A percentile compares a stretch with the other conserved stretches of the same genome.
phyloP scores from a whole-genome alignment of 2,797 vertebrate species.

The Pipistrellus pipistrellus region DNA sequence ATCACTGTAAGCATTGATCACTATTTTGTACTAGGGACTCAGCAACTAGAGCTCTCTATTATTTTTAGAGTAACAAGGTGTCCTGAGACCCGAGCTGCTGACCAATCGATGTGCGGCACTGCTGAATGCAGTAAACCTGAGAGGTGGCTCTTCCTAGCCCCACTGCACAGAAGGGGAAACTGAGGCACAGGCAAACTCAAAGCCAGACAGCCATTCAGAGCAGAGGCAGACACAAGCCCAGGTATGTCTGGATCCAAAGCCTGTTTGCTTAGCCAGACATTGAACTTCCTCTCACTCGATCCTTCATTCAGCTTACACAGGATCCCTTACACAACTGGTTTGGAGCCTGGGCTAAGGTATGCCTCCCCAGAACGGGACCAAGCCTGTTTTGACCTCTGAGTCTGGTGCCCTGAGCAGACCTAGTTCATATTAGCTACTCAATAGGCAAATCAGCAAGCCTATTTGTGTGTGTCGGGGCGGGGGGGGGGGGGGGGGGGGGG shows the following conservation, averaged over 20 bases:
- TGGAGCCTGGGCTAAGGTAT: neutral
- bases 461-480: rapidly evolving
- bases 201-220: neutral
- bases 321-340: neutral
- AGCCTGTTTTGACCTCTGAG: neutral
- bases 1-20: neutral
- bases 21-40: neutral
- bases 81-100: neutral
- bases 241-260: neutral
- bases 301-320: neutral
- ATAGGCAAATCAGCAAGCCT: neutral
- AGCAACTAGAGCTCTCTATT: neutral
- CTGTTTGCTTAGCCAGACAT: neutral
- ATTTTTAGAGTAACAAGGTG: neutral
- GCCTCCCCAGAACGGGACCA: neutral
- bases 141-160: neutral
- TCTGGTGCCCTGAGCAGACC: rapidly evolving
- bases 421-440: neutral
- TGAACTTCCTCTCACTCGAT: too few species aligned
- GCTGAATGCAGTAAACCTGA: neutral
- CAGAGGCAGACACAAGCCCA: neutral
- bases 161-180: neutral
- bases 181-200: neutral
- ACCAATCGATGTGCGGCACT: rapidly evolving
- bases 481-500: rapidly evolving